phyloP scores from a whole-genome alignment of 2,797 vertebrate genomes.

The Zenarchopterus dispar region DNA sequence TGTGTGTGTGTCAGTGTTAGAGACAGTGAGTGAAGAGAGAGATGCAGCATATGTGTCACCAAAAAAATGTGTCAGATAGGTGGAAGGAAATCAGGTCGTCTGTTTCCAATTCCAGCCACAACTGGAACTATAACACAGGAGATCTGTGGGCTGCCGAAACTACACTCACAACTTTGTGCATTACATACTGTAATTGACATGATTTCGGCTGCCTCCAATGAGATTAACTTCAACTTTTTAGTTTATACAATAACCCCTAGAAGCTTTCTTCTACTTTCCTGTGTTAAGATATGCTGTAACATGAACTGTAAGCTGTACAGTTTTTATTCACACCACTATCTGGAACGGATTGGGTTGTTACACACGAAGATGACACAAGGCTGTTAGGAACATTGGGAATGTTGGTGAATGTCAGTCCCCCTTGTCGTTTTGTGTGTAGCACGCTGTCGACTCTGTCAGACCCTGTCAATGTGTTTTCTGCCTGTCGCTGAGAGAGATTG shows the following conservation, averaged over 20 bases:
- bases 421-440: too few relatives aligned
- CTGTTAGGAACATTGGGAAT: too few relatives aligned
- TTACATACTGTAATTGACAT: slow-evolving; percentile 26
- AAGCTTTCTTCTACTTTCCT: too few relatives aligned
- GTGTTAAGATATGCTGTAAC: too few relatives aligned
- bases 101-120: slow-evolving; percentile 62
- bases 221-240: slow-evolving; percentile 3
- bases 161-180: slow-evolving; percentile 26
- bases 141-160: slow-evolving; percentile 43
- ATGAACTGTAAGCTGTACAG: too few relatives aligned
- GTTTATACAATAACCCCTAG: not conserved
- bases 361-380: too few relatives aligned
- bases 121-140: slow-evolving; percentile 42
- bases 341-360: too few relatives aligned
- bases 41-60: slow-evolving; percentile 58
- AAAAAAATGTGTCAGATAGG: slow-evolving; percentile 73
- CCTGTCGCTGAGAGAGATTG: too few relatives aligned
- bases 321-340: too few relatives aligned
- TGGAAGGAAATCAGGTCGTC: slow-evolving; percentile 74
- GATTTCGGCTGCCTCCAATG: not conserved
- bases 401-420: too few relatives aligned
- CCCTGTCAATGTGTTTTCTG: too few relatives aligned
- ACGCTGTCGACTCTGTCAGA: too few relatives aligned
- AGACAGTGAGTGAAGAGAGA: slow-evolving; percentile 22
- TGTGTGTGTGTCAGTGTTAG: slow-evolving; percentile 11